Conservation (phyloP, 2,797 vertebrate species). For the Cottoperca gobio region DNA sequence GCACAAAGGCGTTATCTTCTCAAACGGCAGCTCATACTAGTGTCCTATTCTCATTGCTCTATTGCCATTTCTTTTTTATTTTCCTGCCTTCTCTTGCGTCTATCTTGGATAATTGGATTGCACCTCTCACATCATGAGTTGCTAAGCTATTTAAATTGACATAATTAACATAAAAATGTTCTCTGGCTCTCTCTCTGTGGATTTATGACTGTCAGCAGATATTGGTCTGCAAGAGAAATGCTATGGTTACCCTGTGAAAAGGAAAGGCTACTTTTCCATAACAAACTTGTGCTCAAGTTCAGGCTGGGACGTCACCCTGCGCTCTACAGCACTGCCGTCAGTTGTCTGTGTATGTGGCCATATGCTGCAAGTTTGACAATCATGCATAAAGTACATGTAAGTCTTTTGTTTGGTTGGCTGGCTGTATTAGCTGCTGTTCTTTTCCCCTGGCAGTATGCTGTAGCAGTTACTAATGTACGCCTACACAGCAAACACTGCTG, state of each 20-base stretch:
- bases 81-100: constrained; percentile 40
- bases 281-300: constrained; percentile 25
- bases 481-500: constrained; percentile 59
- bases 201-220: constrained; percentile 72
- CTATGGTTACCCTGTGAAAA: constrained; percentile 35
- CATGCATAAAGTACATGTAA: constrained; percentile 16
- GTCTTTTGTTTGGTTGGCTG: constrained; percentile 25
- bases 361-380: constrained; percentile 22
- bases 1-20: constrained; percentile 17
- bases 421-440: constrained; percentile 33
- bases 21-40: constrained; percentile 54
- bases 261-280: constrained; percentile 39
- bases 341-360: constrained; percentile 7
- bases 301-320: background rate
- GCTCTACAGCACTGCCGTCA: constrained; percentile 1
- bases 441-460: constrained; percentile 45
- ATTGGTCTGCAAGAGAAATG: constrained; percentile 52
- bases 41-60: constrained; percentile 27
- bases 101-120: constrained; percentile 81
- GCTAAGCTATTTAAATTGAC: constrained; percentile 82
- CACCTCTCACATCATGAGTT: constrained; percentile 77
- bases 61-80: constrained; percentile 40
- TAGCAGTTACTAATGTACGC: constrained; percentile 67
- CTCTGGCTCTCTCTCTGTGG: constrained; percentile 55
- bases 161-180: constrained; percentile 83